Percentiles rank a stretch among this genome's conserved stretches.
Conservation (phyloP, 2,113 vertebrate species). For the Telmatochromis sp. region DNA sequence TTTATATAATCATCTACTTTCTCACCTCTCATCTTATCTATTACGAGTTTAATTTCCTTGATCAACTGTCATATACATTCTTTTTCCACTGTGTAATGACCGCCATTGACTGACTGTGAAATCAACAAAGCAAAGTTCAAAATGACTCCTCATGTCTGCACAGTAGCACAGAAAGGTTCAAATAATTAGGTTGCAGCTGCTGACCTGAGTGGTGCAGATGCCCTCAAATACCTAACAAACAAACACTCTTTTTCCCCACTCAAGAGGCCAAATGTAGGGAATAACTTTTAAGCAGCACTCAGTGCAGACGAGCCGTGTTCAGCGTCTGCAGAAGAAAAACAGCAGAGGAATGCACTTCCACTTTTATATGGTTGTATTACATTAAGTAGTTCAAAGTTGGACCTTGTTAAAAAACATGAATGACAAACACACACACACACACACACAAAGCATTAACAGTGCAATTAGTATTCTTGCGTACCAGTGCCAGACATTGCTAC, state of each 20-base stretch:
- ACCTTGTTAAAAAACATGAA: slow-evolving; percentile 31
- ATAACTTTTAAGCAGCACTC: slow-evolving; percentile 1
- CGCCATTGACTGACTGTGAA: neutral
- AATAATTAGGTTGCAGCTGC: neutral
- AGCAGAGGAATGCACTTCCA: neutral
- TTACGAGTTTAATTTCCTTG: neutral
- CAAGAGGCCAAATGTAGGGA: neutral
- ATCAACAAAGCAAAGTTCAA: neutral
- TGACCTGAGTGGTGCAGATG: neutral
- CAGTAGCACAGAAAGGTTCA: neutral
- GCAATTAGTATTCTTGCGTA: too few relatives aligned
- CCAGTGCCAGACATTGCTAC: too few relatives aligned
- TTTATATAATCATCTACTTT: neutral
- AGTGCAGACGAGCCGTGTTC: neutral
- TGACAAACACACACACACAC: neutral
- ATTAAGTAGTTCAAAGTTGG: slow-evolving; percentile 24
- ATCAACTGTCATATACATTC: neutral
- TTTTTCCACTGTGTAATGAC: neutral
- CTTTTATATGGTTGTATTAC: slow-evolving; percentile 24
- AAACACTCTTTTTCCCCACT: neutral
- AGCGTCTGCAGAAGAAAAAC: slow-evolving; percentile 12
- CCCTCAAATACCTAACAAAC: neutral
- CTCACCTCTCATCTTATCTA: neutral
- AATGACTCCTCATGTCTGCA: neutral
- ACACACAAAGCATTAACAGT: too few relatives aligned